Evolutionary conservation across 2,113 vertebrate species (phyloP), one percentile per base, ranked within the genome.

Genomic region (Rana temporaria): DNA sequence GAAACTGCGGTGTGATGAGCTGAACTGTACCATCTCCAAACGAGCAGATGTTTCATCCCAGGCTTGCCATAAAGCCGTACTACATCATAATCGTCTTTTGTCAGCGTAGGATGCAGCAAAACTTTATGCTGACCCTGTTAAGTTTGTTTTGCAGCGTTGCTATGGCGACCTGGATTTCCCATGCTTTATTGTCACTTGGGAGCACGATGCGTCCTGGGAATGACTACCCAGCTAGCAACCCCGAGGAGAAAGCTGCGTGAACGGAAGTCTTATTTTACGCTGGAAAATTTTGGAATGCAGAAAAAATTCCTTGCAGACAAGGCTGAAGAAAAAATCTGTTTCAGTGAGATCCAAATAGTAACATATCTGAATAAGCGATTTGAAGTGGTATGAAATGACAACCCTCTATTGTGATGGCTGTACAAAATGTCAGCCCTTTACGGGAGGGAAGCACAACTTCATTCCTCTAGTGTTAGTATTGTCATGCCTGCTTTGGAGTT

Each of bases 91-190:
- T 69, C 30, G 11, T 18, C 79, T 42, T n/a, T 34, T 66, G 48
- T 30, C 32, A 57, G 42, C 14, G 53, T 24, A 53, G 7, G 38
- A 34, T 22, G 24, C 34, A 48, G 60, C 62, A 63, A 16, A 38
- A 15, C 55, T 19, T 42, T 30, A 17, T 7, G 48, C 19, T 78
- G 62, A n/a, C 62, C 71, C 62, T 9, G 15, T 6, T 73, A 3
- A 19, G 53, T 68, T 83, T 83, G 71, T 75, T 83, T 83, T 83
- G 26, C n/a, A 48, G 17, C 32, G 64, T 76, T 67, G n/a, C 72
- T 55, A 68, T 83, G 71, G 71, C 17, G 6, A 30, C 32, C 22
- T 18, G 20, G 20, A 56, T 83, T 83, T 83, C 81, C 81, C 81
- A 83, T 48, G 52, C 55, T 60, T 32, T 38, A 19, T 12, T 7